Conservation (phyloP, 2,797 vertebrate species). For the Sardinella longiceps region DNA sequence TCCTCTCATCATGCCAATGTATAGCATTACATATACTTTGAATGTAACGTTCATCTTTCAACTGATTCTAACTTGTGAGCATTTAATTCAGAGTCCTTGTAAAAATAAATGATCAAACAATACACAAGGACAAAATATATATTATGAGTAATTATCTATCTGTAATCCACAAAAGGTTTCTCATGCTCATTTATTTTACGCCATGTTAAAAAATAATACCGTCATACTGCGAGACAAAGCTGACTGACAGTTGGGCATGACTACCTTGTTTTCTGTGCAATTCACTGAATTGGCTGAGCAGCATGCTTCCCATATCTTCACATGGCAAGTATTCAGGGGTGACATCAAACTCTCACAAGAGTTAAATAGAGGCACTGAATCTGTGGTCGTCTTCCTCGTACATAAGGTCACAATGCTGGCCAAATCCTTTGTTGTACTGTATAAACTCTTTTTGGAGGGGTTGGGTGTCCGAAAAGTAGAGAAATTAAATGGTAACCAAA, state of each 20-base stretch:
- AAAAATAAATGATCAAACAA: conserved; percentile 8
- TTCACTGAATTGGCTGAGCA: conserved; percentile 39
- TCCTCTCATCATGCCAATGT: not conserved
- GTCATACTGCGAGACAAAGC: conserved; percentile 23
- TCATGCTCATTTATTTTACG: conserved; percentile 31
- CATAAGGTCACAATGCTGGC: not conserved
- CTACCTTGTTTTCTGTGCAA: conserved; percentile 36
- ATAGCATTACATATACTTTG: not conserved
- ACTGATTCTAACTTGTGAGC: not conserved
- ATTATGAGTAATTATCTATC: not conserved
- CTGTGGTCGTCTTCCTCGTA: conserved; percentile 22
- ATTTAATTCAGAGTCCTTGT: not conserved
- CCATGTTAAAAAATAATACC: conserved; percentile 30
- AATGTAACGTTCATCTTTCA: not conserved
- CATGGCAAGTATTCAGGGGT: conserved; percentile 29
- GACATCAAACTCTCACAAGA: conserved; percentile 38
- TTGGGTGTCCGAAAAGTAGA: not conserved
- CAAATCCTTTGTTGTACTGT: not conserved
- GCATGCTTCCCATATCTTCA: conserved; percentile 28
- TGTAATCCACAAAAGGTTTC: not conserved
- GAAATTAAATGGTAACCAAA: conserved; percentile 24
- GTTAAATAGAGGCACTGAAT: conserved; percentile 46
- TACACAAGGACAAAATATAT: not conserved
- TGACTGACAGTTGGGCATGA: conserved; percentile 30
- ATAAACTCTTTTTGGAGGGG: conserved; percentile 30